Evolutionary conservation across 2,888 invertebrate genomes (phyloP), one percentile per base, ranked within the genome.

Genomic region (Proisotoma minuta): DNA sequence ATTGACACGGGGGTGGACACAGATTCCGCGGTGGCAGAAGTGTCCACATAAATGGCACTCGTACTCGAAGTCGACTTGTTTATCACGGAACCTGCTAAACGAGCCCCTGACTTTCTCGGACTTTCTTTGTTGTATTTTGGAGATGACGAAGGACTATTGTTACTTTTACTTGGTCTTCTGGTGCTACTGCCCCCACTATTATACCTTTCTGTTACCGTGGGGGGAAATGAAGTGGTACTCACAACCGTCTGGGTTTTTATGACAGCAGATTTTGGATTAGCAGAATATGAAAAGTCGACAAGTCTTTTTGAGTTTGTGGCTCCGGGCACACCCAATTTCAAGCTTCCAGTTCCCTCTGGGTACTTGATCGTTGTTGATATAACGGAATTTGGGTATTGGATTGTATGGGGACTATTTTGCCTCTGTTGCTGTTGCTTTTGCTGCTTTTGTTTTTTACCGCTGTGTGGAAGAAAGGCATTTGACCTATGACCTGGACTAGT

Each of bases 11-110:
- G 66, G 10, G 65, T 65, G 22, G 59, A 58, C 12, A 61, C 63
- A 27, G 66, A 66, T 48, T 63, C 64, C 10, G 69, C 66, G 20
- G 63, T 59, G 15, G 63, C 69, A 8, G 69, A 54, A 40, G 63
- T 62, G 29, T 69, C 69, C 8, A 69, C 69, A 29, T 69, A 69
- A 65, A 69, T 69, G 4, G 66, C 62, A 29, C 64, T 65, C 51
- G 58, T 69, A 29, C 64, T 63, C 34, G 60, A 50, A 49, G 66
- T 66, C 2, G 66, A 66, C 48, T 69, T 69, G 29, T 69, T 69
- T 28, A 60, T 63, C 2, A 69, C 69, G 26, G 69, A 62, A 2
- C 69, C 69, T 8, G 66, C 69, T 23, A 63, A 65, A 20, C 69
- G 20, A 10, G 8, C 15, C 34, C 34, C 34, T 18, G 57, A 57